Base-by-base conservation (phyloP, 1,140 invertebrate genomes). In the Formica exsecta region DNA sequence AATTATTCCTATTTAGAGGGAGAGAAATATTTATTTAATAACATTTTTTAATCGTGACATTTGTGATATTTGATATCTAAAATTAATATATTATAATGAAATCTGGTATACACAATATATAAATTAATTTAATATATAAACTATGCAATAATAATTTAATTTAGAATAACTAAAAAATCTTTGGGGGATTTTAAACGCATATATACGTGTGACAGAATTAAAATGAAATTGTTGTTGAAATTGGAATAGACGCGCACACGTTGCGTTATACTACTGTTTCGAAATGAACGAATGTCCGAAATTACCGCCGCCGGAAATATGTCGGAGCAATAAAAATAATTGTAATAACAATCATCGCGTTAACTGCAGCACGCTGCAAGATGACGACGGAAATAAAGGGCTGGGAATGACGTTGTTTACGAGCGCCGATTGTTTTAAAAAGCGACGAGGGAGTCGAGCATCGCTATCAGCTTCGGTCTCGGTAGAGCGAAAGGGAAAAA, bases 341-440 rank as follows among this genome's bases (percentile, higher is more conserved):
- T 57, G 85, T 66, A 83, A 57, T 16, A 54, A 75, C 79, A 61
- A 41, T 66, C 59, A 36, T n/a, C 59, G 9, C 51, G 66, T 79
- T 74, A 79, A 66, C 86, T 80, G 25, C 51, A 54, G 11, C 73
- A 32, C 38, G 66, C 77, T 22, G 74, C 83, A 91, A 91, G 88
- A 92, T 92, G 89, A 77, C 86, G 81, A 77, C 74, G 44, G 64
- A 88, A 93, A 92, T 88, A 92, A 92, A 92, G 83, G 86, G 57
- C 90, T 93, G 89, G 76, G 80, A 91, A 92, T 92, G 91, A 92
- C 91, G 90, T 93, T 93, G 92, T 93, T 93, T 93, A 93, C 91
- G 89, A 90, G 90, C 80, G 71, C 64, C 77, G 87, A 92, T 93
- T 92, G 93, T 93, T 93, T 93, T 88, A 89, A 92, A 93, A 93